phyloP scores from a whole-genome alignment of 2,113 vertebrate species.

The Phyllopteryx taeniolatus region DNA sequence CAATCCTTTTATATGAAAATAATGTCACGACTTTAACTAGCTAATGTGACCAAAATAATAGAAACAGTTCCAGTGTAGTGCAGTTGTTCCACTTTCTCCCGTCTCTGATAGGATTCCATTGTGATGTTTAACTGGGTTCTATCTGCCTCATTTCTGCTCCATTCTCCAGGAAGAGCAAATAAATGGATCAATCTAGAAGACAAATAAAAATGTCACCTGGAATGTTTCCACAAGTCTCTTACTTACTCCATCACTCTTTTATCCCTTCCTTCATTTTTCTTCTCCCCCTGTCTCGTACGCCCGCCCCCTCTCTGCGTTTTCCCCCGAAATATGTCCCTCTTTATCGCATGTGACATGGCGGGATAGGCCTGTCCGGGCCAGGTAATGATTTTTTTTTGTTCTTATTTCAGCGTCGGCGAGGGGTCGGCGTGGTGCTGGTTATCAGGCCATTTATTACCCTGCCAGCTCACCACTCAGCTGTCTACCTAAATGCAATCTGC shows the following conservation, averaged over 20 bases:
- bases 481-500: constrained; percentile 76
- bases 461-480: constrained; percentile 72
- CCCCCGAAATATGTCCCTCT: constrained; percentile 70
- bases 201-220: constrained; percentile 40
- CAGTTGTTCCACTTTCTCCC: not conserved
- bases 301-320: constrained; percentile 16
- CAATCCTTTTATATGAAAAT: not conserved
- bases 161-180: constrained; percentile 20
- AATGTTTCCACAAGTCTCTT: constrained; percentile 35
- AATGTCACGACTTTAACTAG: not conserved
- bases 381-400: constrained; percentile 76
- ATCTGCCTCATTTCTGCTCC: constrained; percentile 5
- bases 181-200: constrained; percentile 40
- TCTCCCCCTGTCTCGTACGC: constrained; percentile 18
- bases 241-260: constrained; percentile 28
- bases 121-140: constrained; percentile 3
- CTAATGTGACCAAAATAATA: not conserved
- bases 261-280: constrained; percentile 5
- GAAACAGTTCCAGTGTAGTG: not conserved
- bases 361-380: constrained; percentile 71
- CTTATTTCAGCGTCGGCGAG: constrained; percentile 63
- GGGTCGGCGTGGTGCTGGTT: constrained; percentile 65
- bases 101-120: constrained; percentile 2
- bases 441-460: constrained; percentile 76
- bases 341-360: constrained; percentile 74